Evolutionary conservation across 2,888 invertebrate genomes (phyloP).

Genomic region (Ectemnius cavifrons): DNA sequence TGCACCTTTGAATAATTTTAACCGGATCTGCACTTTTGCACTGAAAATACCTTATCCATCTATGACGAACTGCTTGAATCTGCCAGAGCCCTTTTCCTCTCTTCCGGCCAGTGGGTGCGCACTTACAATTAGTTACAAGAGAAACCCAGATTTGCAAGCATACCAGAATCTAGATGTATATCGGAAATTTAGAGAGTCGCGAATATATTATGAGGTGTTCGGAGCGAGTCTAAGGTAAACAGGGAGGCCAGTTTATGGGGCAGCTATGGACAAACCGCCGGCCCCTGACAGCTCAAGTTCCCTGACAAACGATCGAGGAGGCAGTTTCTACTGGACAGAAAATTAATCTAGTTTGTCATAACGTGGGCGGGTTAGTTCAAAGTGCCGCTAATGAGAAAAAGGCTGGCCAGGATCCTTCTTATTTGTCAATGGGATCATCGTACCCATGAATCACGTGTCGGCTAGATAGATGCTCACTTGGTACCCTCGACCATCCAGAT

Average conservation of each 20-base stretch:
- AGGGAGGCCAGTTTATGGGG: no score
- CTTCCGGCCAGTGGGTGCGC: no score
- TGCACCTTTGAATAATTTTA: conserved; percentile 68
- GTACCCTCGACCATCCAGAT: conserved; percentile 13
- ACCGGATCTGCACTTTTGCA: conserved; percentile 68
- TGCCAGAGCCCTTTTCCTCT: no score
- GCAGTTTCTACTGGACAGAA: conserved; percentile 68
- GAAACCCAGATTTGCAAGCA: no score
- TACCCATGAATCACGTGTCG: conserved; percentile 66
- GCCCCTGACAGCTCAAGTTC: conserved; percentile 75
- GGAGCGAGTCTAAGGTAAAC: no score
- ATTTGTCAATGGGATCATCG: conserved; percentile 75
- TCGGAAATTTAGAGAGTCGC: no score
- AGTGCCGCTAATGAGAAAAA: conserved; percentile 78
- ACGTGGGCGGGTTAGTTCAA: conserved; percentile 78
- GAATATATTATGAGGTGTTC: no score
- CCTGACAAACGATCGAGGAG: conserved; percentile 75
- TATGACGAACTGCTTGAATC: not conserved
- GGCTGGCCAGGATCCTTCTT: conserved; percentile 71
- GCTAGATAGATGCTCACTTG: conserved; percentile 45
- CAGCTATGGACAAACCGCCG: no score
- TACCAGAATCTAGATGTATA: no score
- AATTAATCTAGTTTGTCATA: conserved; percentile 79
- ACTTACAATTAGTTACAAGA: no score
- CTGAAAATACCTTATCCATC: conserved; percentile 55